Conservation (phyloP, 2,888 invertebrate genomes). For the Cerceris ruficornis region DNA sequence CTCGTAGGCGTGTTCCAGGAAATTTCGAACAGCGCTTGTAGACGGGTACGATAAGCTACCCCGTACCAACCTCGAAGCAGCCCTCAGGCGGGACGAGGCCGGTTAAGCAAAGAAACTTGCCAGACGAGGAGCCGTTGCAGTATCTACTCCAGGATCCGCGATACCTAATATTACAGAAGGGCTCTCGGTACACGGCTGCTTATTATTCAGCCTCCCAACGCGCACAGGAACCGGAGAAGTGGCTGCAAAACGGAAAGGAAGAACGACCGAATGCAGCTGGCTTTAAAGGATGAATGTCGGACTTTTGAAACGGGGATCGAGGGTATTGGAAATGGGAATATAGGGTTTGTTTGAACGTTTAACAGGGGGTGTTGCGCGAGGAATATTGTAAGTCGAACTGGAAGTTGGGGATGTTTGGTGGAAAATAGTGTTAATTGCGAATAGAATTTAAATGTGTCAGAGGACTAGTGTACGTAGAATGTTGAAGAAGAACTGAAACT, state of each 20-base stretch:
- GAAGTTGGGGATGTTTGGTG: too few relatives aligned
- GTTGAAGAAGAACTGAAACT: too few relatives aligned
- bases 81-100: conserved; percentile 62
- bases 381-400: too few relatives aligned
- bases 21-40: conserved; percentile 62
- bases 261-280: background rate
- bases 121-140: conserved; percentile 56
- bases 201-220: conserved; percentile 66
- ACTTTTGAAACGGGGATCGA: too few relatives aligned
- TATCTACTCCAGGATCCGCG: conserved; percentile 63
- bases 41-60: conserved; percentile 65
- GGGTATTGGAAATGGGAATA: too few relatives aligned
- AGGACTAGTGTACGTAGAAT: too few relatives aligned
- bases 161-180: conserved; percentile 66
- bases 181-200: conserved; percentile 62
- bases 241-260: conserved; percentile 29
- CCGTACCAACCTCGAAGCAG: conserved; percentile 10
- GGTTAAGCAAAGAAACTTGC: conserved; percentile 70
- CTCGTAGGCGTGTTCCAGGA: conserved; percentile 59
- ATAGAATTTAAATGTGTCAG: too few relatives aligned
- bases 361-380: too few relatives aligned
- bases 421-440: too few relatives aligned
- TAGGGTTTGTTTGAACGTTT: too few relatives aligned
- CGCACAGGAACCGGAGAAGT: conserved; percentile 21
- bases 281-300: too few relatives aligned